Conservation (phyloP, 2,888 invertebrate genomes). For the Hydroisotoma schaefferi region DNA sequence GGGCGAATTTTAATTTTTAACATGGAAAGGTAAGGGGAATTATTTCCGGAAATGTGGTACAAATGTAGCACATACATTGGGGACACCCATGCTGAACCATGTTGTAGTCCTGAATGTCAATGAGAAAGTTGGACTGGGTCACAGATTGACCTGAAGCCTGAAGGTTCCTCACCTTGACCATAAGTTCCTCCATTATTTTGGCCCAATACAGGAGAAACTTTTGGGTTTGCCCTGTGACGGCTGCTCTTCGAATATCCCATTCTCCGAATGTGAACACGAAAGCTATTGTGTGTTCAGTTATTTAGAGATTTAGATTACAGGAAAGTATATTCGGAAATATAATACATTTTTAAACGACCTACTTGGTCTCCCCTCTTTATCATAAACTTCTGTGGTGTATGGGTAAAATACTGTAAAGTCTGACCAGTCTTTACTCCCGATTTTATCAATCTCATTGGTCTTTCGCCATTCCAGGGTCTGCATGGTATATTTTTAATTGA, state of each 20-base stretch:
- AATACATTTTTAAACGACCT: too few relatives aligned
- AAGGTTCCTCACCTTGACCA: background rate
- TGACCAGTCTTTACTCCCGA: background rate
- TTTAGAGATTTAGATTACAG: background rate
- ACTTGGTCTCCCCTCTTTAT: constrained; percentile 15
- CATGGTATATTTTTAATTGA: background rate
- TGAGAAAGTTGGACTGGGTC: constrained; percentile 3
- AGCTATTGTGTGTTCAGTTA: background rate
- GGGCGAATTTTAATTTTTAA: too few relatives aligned
- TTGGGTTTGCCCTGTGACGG: background rate
- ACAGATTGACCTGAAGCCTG: constrained; percentile 4
- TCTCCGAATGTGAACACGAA: constrained; percentile 1
- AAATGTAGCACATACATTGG: constrained; percentile 7
- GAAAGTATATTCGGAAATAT: too few relatives aligned
- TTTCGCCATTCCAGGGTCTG: constrained; percentile 10
- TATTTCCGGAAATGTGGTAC: background rate
- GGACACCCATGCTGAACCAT: constrained; percentile 10
- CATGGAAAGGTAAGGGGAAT: too few relatives aligned
- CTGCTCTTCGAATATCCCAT: constrained; percentile 13
- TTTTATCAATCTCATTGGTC: constrained; percentile 10
- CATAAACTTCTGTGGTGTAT: constrained; percentile 3
- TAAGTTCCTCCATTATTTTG: constrained; percentile 9
- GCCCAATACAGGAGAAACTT: constrained; percentile 6
- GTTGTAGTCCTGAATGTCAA: constrained; percentile 9
- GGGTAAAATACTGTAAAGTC: constrained; percentile 5